Evolutionary conservation across 1,140 invertebrate species (phyloP).

Genomic region (Vollenhovia emeryi): DNA sequence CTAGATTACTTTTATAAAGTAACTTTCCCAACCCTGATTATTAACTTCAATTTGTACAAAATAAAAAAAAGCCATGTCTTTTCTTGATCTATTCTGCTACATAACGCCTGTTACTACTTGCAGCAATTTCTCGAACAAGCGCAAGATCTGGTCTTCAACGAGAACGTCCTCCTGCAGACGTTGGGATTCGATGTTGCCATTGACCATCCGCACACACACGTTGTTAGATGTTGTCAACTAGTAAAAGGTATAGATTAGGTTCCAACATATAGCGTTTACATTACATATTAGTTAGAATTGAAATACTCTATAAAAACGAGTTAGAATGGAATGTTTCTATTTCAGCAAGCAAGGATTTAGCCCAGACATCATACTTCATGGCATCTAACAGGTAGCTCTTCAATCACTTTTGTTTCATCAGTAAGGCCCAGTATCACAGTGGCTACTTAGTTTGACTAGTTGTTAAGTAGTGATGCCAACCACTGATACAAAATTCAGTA

Average conservation of each 20-base stretch:
- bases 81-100: not conserved
- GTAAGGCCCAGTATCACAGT: slow-evolving; percentile 24
- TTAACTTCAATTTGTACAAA: not conserved
- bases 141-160: slow-evolving; percentile 97
- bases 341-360: slow-evolving; percentile 96
- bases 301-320: not conserved
- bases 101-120: slow-evolving; percentile 79
- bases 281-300: not conserved
- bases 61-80: not conserved
- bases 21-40: too few species aligned
- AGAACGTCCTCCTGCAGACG: slow-evolving; percentile 98
- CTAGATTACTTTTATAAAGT: too few species aligned
- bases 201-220: slow-evolving; percentile 98
- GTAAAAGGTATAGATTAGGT: slow-evolving; percentile 91
- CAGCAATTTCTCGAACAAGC: slow-evolving; percentile 91
- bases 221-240: slow-evolving; percentile 97
- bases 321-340: slow-evolving; percentile 61
- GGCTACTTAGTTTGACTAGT: too few species aligned
- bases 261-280: not conserved
- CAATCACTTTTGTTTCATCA: not conserved
- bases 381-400: slow-evolving; percentile 94
- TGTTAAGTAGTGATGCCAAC: too few species aligned
- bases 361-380: slow-evolving; percentile 99
- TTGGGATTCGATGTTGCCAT: slow-evolving; percentile 98
- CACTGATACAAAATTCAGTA: too few species aligned